Base-by-base conservation (phyloP, 2,113 vertebrate species). In the Heterochromis multidens region DNA sequence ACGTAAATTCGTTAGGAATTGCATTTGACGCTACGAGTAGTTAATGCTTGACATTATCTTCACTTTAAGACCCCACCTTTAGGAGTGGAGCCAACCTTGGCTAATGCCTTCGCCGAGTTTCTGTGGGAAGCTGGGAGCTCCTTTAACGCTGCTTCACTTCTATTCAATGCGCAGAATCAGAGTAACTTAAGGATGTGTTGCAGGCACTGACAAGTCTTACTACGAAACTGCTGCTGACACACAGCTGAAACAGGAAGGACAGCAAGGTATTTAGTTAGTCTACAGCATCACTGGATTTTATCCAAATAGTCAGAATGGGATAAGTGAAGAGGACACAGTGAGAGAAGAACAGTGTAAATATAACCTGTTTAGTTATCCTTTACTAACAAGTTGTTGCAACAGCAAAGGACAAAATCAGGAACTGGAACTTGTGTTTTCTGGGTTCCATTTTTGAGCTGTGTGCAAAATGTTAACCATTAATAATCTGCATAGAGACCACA, bases 41-140 rank as follows among this genome's bases (percentile, higher is more conserved):
- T 25, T 17, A 3, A 35, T 43, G 1, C 0, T 3, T 31, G 21
- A 6, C n/a, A 19, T 40, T 80, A 13, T 37, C 1, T 37, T 25
- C 4, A 76, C 52, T 11, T 10, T 40, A 33, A 4, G 1, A 23
- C 31, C 12, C 5, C 2, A 37, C 11, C 57, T 61, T 43, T 16
- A 0, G 31, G 27, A 11, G n/a, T 11, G 27, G 37, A 6, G 4
- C 2, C 0, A 7, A n/a, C 1, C 8, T 11, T 23, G 35, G 13
- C 17, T 40, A 40, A 54, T n/a, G n/a, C n/a, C 1, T 21, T n/a
- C 5, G 12, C 1, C 40, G 4, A 11, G 27, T 72, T 87, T 76
- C 7, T 43, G 31, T 23, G 67, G 8, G 60, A 77, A 46, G 5
- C 2, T 33, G 19, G 19, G 16, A 17, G 8, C 4, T 84, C 0